Evolutionary conservation across 2,797 vertebrate species (phyloP).

Genomic region (Mormyrops boulengeri): DNA sequence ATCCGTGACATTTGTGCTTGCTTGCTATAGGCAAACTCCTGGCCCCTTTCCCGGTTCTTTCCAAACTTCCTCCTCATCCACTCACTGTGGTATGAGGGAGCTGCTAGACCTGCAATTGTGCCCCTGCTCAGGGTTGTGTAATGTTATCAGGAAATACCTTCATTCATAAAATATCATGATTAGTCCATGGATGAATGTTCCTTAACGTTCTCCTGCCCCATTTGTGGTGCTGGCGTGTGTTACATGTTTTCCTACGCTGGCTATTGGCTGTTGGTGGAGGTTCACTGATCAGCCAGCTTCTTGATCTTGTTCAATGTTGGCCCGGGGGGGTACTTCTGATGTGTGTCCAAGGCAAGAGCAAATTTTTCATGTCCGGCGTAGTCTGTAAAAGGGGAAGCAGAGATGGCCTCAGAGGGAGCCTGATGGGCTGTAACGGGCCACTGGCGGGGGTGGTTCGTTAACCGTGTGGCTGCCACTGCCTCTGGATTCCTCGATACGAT

Average conservation of each 20-base stretch:
- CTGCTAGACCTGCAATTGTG: not conserved
- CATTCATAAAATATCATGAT: not conserved
- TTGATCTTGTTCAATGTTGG: not conserved
- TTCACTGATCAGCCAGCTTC: not conserved
- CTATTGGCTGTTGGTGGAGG: not conserved
- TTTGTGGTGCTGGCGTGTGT: not conserved
- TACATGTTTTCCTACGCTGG: not conserved
- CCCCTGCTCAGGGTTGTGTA: not conserved
- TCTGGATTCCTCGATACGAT: not conserved
- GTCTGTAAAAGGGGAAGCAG: not conserved
- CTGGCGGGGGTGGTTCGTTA: no score
- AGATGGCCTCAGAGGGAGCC: not conserved
- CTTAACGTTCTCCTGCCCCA: not conserved
- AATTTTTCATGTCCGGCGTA: not conserved
- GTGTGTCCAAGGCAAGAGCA: not conserved
- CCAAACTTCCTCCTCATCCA: not conserved
- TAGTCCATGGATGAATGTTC: not conserved
- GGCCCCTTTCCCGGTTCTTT: not conserved
- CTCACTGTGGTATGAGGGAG: not conserved
- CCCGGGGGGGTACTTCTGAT: not conserved
- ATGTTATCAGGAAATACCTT: not conserved
- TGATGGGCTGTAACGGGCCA: not conserved
- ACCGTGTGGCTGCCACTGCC: not conserved
- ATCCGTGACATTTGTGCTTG: not conserved
- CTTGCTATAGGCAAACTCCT: not conserved